Conservation (phyloP, 2,797 vertebrate genomes). For the Melanotaenia pygmaea region DNA sequence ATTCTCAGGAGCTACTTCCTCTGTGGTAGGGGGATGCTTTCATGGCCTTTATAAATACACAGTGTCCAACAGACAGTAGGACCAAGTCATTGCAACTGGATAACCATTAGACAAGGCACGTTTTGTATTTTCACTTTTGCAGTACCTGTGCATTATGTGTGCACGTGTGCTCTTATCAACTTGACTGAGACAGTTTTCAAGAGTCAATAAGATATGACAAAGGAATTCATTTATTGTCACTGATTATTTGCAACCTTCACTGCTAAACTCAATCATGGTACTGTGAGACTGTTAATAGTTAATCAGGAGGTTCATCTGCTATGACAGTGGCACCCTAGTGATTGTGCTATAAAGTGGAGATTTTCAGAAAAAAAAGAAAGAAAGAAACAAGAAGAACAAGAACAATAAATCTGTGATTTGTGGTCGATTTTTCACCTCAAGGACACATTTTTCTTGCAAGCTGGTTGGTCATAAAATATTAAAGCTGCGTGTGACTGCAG, state of each 20-base stretch:
- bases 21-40: not conserved
- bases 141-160: not conserved
- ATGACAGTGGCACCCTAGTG: not conserved
- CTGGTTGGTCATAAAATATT: conserved; percentile 64
- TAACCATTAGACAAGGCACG: not conserved
- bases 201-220: too few relatives aligned
- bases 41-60: not conserved
- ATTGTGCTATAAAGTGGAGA: conserved; percentile 10
- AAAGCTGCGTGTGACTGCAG: conserved; percentile 44
- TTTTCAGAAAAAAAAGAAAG: not conserved
- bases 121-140: not conserved
- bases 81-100: not conserved
- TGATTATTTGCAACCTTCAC: not conserved
- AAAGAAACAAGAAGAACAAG: not conserved
- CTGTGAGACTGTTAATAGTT: not conserved
- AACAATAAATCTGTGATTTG: not conserved
- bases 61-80: not conserved
- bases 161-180: too few relatives aligned
- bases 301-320: not conserved
- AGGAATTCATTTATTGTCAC: not conserved
- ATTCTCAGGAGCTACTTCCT: too few relatives aligned
- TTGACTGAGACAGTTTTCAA: too few relatives aligned
- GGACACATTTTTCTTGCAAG: conserved; percentile 38
- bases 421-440: conserved; percentile 36
- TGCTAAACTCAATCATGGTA: not conserved